Evolutionary conservation across 2,113 vertebrate species (phyloP), one percentile per base, ranked within the genome.

Genomic region (Atrichornis clamosus): DNA sequence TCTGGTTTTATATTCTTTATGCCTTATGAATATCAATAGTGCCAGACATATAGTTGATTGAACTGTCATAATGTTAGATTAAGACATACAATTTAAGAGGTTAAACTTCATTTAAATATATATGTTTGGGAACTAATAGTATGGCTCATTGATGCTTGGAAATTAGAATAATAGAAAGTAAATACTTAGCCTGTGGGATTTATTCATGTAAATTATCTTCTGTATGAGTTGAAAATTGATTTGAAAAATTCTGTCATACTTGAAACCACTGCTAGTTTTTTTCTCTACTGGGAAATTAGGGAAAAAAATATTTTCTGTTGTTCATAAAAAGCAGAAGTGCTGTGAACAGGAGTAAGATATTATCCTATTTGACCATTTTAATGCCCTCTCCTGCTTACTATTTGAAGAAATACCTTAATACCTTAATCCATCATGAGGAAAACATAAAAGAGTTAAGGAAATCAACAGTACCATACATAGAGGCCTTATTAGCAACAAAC

Each of bases 11-110:
- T 41, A 72, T 11, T 90, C 52, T 92, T 93, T 90, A 39, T 87
- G 62, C 35, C 39, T 92, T 94, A 82, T 75, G 94, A 95, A 87
- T n/a, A 86, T 80, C 46, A 68, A 26, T 65, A 95, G 85, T 87
- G 47, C 35, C 63, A 97, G 69, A 56, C 13, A 65, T 92, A 44
- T 76, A 65, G 94, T 87, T 86, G 39, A 73, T 52, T 96, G 75
- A 97, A 96, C 85, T 95, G 41, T 39, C 41, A 79, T 37, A 65
- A n/a, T 84, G 81, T 92, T 96, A 92, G 75, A 89, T 37, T 28
- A 42, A 46, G 80, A 58, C 37, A 69, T 68, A 89, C 19, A 94
- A 95, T 97, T 80, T 32, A 89, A 91, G 85, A 97, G 46, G 47
- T 90, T 93, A 85, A 95, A 92, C 8, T 92, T 72, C 39, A 88